phyloP scores from a whole-genome alignment of 2,888 invertebrate species.

The Creontiades dilutus region DNA sequence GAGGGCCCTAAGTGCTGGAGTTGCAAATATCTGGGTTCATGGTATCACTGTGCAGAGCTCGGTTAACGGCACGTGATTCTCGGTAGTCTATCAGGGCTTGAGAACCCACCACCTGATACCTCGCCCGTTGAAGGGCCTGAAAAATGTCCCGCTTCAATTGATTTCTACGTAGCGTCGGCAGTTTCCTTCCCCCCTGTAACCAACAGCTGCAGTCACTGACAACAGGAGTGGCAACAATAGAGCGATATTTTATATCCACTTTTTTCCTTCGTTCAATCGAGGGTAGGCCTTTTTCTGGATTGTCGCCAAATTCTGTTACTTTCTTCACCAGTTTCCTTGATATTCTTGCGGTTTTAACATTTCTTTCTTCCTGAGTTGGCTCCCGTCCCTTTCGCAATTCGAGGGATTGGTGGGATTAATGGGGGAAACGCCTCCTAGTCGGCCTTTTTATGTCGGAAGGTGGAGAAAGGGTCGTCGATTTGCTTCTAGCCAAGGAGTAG shows the following conservation, averaged over 20 bases:
- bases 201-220: constrained; percentile 15
- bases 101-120: too few species aligned
- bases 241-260: constrained; percentile 10
- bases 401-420: not conserved
- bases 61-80: too few species aligned
- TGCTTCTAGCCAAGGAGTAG: not conserved
- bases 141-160: too few species aligned
- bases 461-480: not conserved
- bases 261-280: not conserved
- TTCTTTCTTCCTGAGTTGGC: not conserved
- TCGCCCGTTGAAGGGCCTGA: too few species aligned
- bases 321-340: constrained; percentile 23
- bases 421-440: not conserved
- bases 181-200: not conserved
- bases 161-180: too few species aligned
- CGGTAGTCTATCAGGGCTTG: too few species aligned
- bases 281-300: constrained; percentile 9
- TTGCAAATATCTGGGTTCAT: too few species aligned
- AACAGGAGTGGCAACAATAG: constrained; percentile 36
- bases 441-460: not conserved
- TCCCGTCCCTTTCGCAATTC: not conserved
- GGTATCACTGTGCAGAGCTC: too few species aligned
- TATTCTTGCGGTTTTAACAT: constrained; percentile 26
- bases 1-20: too few species aligned
- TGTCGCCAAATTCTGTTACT: constrained; percentile 39